Conservation (phyloP, 2,113 vertebrate species). For the Lepus timidus region DNA sequence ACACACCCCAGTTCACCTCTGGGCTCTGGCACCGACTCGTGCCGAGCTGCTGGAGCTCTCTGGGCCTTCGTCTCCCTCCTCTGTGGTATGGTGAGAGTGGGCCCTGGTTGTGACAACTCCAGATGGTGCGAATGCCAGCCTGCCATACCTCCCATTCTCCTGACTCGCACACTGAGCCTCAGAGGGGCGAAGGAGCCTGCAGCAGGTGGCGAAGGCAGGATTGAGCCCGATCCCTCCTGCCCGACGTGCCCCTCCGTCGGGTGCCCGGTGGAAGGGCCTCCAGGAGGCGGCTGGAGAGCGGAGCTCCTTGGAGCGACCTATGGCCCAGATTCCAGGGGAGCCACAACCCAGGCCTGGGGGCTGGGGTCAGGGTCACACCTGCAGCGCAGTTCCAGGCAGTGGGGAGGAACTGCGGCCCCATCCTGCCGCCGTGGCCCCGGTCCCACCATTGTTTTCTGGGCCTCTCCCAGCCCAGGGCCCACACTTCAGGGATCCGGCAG, state of each 20-base stretch:
- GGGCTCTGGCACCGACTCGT: background rate
- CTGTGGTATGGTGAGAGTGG: background rate
- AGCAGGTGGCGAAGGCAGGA: background rate
- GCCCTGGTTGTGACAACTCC: background rate
- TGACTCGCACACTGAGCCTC: background rate
- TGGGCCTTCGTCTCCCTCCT: background rate
- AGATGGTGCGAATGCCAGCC: background rate
- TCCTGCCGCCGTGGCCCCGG: background rate
- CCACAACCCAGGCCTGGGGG: background rate
- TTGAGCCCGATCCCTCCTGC: background rate
- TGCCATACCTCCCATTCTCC: background rate
- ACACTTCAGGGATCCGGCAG: slow-evolving; percentile 47
- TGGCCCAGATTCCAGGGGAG: background rate
- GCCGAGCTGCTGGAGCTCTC: background rate
- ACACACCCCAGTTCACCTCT: background rate
- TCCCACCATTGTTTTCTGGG: slow-evolving; percentile 70
- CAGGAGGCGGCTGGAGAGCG: background rate
- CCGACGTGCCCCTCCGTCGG: background rate
- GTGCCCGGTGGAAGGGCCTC: background rate
- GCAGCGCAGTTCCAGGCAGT: background rate
- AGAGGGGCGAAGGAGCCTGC: background rate
- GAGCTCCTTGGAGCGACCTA: background rate
- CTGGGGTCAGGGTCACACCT: background rate
- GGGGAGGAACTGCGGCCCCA: background rate
- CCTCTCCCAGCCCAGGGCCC: background rate